phyloP scores from a whole-genome alignment of 2,888 invertebrate genomes.

The Andrena bicolor region DNA sequence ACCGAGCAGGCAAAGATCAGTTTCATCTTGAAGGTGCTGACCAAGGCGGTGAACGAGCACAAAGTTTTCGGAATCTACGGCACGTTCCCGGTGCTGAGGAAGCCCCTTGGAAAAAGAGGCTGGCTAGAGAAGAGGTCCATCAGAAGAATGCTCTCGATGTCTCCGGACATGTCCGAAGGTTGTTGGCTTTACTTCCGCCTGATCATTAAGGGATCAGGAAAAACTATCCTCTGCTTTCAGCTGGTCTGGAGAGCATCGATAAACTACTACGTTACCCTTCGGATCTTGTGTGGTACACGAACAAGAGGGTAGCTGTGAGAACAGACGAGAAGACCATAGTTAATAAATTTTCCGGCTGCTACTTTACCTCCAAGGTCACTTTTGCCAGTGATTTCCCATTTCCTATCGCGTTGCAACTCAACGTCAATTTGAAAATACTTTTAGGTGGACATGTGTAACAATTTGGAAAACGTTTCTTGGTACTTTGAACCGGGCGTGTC shows the following conservation, averaged over 20 bases:
- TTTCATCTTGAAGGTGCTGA: constrained; percentile 60
- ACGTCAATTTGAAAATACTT: not conserved
- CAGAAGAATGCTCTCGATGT: constrained; percentile 58
- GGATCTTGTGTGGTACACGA: constrained; percentile 63
- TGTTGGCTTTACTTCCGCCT: no score
- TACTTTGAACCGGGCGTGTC: constrained; percentile 66
- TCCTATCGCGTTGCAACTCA: no score
- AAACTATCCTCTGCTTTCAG: constrained; percentile 18
- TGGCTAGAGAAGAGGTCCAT: constrained; percentile 67
- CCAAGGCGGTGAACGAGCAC: constrained; percentile 59
- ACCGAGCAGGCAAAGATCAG: constrained; percentile 50
- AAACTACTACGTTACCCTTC: constrained; percentile 57
- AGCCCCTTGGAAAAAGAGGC: constrained; percentile 56
- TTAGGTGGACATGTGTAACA: constrained; percentile 70
- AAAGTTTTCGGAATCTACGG: constrained; percentile 63
- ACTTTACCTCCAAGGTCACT: constrained; percentile 68
- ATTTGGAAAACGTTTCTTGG: constrained; percentile 67
- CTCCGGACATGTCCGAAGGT: constrained; percentile 53
- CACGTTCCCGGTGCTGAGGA: constrained; percentile 55
- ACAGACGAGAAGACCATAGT: constrained; percentile 59
- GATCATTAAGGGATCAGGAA: no score
- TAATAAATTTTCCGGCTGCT: constrained; percentile 68
- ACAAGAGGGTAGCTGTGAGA: constrained; percentile 40
- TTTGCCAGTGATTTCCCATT: not conserved
- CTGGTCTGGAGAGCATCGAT: constrained; percentile 59